Base-by-base conservation (phyloP, 2,888 invertebrate species). In the Lepidocyrtoides sp. region DNA sequence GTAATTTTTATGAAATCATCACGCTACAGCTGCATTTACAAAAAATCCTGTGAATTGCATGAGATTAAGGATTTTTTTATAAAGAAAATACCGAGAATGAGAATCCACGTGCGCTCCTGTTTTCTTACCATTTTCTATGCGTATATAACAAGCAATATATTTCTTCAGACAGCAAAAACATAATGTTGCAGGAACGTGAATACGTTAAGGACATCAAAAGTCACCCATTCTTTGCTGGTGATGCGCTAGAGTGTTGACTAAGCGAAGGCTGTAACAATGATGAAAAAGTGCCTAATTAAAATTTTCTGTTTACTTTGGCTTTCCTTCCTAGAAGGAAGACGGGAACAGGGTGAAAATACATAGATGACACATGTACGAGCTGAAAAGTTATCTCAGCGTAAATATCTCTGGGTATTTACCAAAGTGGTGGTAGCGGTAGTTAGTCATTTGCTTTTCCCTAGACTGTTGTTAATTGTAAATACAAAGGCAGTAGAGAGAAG, bases 331-430 rank as follows among this genome's bases (percentile, higher is more conserved):
- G 48, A 29, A 29, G 75, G 48, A 29, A 54, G 54, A n/a, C n/a
- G n/a, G n/a, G n/a, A n/a, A n/a, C n/a, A n/a, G n/a, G n/a, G n/a
- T n/a, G n/a, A n/a, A n/a, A n/a, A n/a, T n/a, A n/a, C n/a, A n/a
- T n/a, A 14, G 29, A 36, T 51, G 54, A 17, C 26, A 44, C 44
- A 54, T 23, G 54, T 72, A 51, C 29, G 29, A 48, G 36, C 36
- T 2, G 54, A 1, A 8, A 57, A 57, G 54, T 17, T 57, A 57
- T 57, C 54, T 57, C 20, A 57, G 20, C 36, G 66, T 84, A 69
- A 84, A 66, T 69, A 84, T 84, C 84, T 51, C 17, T 57, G 54
- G 54, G 32, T 69, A 84, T 84, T 84, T 84, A 44, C 51, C 44
- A 17, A 48, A 69, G 57, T 48, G n/a, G n/a, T n/a, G n/a, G n/a